Percentiles rank a stretch among this genome's conserved stretches.
phyloP scores from a whole-genome alignment of 2,888 invertebrate genomes.

The Linnaemya vulpina region DNA sequence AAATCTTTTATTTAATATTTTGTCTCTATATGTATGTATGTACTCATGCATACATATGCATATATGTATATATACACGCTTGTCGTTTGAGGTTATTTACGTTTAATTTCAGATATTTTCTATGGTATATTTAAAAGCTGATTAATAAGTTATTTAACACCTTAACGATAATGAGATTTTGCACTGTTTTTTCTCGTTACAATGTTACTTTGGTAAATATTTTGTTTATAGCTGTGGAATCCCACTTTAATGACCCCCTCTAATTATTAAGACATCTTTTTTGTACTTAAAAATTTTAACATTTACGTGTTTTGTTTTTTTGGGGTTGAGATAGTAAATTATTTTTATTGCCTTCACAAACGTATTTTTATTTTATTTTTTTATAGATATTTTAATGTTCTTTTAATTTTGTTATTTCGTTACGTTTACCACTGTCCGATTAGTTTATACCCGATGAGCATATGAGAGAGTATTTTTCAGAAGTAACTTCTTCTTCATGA shows the following conservation, averaged over 20 bases:
- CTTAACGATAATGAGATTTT: background rate
- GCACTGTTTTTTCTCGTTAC: background rate
- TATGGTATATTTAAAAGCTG: slow-evolving; percentile 1
- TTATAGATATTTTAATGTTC: slow-evolving; percentile 67
- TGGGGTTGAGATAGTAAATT: slow-evolving; percentile 61
- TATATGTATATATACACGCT: no score
- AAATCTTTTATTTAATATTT: slow-evolving; percentile 6
- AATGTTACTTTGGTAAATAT: background rate
- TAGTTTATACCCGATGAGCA: background rate
- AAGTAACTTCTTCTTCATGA: slow-evolving; percentile 41
- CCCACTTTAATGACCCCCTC: background rate
- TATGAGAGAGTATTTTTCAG: slow-evolving; percentile 33
- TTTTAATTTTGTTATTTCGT: slow-evolving; percentile 61
- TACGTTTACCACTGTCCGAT: slow-evolving; percentile 43
- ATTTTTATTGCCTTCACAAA: slow-evolving; percentile 67
- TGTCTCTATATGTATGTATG: background rate
- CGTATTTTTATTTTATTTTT: slow-evolving; percentile 51
- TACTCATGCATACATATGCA: background rate
- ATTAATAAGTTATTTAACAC: slow-evolving; percentile 17
- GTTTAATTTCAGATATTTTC: background rate
- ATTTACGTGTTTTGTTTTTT: slow-evolving; percentile 20
- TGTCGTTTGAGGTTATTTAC: slow-evolving; percentile 30
- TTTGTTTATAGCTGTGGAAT: slow-evolving; percentile 2
- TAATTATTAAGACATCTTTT: slow-evolving; percentile 41
- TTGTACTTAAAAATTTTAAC: slow-evolving; percentile 15